A percentile compares a stretch with the other conserved stretches of the same genome.
These are phyloP conservation scores for Diplosoma virens DNA, from an alignment of 23 tunicate species.

Conservation along the genomic window DNA sequence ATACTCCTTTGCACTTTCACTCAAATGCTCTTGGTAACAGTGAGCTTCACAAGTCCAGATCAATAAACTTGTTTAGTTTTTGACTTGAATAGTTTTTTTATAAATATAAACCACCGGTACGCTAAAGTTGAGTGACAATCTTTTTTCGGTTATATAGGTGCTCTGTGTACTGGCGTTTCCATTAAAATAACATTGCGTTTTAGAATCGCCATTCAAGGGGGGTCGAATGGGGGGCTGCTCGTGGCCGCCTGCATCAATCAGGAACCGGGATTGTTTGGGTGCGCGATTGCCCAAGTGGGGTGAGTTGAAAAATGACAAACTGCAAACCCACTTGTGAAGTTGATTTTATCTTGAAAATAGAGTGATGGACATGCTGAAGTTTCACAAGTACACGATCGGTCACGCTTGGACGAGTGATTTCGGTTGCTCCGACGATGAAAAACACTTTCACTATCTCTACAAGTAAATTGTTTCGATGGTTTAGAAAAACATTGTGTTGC, in stretches of 20 bases:
- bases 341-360: conserved; percentile 42
- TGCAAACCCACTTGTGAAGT: neutral
- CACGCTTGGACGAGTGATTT: conserved; percentile 98
- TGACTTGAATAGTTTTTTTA: too few species aligned
- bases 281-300: conserved; percentile 99
- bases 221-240: conserved; percentile 97
- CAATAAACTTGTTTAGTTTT: too few species aligned
- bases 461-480: too few species aligned
- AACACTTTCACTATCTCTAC: conserved; percentile 57
- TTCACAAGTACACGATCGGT: conserved; percentile 97
- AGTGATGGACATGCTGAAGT: conserved; percentile 99
- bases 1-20: too few species aligned
- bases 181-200: neutral
- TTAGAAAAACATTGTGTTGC: too few species aligned
- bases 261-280: conserved; percentile 89
- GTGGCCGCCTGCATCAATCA: conserved; percentile 98
- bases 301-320: too few species aligned
- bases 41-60: too few species aligned
- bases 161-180: too few species aligned
- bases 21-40: too few species aligned
- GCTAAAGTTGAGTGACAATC: too few species aligned
- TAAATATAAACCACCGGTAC: too few species aligned
- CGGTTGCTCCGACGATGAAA: conserved; percentile 81
- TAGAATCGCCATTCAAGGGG: conserved; percentile 86
- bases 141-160: too few species aligned